Percentiles rank a stretch among this genome's conserved stretches.
Evolutionary conservation across 2,797 vertebrate species (phyloP).

Genomic region (Parauchenoglanis punctatus): DNA sequence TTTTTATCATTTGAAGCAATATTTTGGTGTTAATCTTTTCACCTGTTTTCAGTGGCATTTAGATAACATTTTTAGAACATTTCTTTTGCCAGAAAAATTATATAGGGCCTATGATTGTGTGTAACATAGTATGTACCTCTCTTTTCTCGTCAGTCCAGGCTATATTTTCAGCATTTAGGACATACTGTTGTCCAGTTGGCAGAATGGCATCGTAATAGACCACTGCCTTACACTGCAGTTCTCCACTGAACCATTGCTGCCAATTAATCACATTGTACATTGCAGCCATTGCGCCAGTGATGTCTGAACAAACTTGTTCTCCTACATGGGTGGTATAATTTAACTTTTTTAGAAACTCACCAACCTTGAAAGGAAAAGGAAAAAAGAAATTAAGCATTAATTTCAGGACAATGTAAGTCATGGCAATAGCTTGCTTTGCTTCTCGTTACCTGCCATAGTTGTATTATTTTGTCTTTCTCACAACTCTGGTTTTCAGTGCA

Average conservation of each 20-base stretch:
- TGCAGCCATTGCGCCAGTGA: conserved; percentile 67
- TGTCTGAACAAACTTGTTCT: conserved; percentile 72
- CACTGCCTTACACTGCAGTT: conserved; percentile 68
- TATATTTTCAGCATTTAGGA: conserved; percentile 63
- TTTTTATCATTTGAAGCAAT: background rate
- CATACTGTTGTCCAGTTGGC: conserved; percentile 65
- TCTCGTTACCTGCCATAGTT: conserved; percentile 68
- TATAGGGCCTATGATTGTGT: background rate
- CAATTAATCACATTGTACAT: conserved; percentile 77
- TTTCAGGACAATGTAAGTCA: background rate
- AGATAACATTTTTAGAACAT: background rate
- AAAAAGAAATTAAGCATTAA: background rate
- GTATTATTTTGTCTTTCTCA: conserved; percentile 56
- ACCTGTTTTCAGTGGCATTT: background rate
- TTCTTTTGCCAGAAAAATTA: background rate
- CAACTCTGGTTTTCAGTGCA: conserved; percentile 63
- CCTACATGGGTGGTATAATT: conserved; percentile 71
- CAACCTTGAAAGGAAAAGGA: conserved; percentile 62
- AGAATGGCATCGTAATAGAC: conserved; percentile 71
- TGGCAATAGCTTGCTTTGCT: background rate
- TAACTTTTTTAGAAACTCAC: conserved; percentile 67
- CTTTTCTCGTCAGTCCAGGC: conserved; percentile 65
- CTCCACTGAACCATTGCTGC: conserved; percentile 64
- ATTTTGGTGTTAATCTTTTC: background rate
- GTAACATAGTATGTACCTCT: conserved; percentile 54